Evolutionary conservation across 2,113 vertebrate species (phyloP).

Genomic region (Lophius piscatorius): DNA sequence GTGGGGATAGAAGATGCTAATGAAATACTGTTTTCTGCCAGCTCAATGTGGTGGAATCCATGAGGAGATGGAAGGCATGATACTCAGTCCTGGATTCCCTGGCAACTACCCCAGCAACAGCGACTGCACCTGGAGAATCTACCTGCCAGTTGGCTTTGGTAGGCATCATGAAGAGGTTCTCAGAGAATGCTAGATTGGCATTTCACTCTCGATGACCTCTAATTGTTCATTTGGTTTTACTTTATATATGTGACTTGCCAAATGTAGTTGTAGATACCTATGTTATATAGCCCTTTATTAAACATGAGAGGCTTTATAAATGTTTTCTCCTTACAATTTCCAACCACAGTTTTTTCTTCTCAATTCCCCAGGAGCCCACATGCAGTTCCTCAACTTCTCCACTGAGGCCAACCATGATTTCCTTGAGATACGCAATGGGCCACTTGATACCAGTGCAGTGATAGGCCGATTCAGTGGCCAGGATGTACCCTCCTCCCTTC

Average conservation of each 20-base stretch:
- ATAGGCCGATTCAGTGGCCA: slow-evolving; percentile 93
- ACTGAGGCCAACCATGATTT: slow-evolving; percentile 97
- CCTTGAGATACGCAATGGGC: slow-evolving; percentile 94
- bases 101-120: slow-evolving; percentile 98
- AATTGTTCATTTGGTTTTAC: slow-evolving; percentile 4
- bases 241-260: slow-evolving; percentile 6
- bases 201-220: slow-evolving; percentile 14
- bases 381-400: slow-evolving; percentile 98
- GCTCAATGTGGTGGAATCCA: slow-evolving; percentile 93
- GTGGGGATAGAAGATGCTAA: slow-evolving; percentile 17
- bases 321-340: slow-evolving; percentile 3
- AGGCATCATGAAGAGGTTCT: slow-evolving; percentile 61
- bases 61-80: slow-evolving; percentile 94
- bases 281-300: too few species aligned
- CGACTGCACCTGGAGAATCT: slow-evolving; percentile 96
- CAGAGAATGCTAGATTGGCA: not conserved
- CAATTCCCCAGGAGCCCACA: slow-evolving; percentile 86
- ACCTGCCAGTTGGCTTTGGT: slow-evolving; percentile 95
- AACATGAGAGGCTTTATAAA: too few species aligned
- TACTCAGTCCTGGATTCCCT: slow-evolving; percentile 97
- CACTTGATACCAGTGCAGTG: slow-evolving; percentile 90
- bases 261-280: not conserved
- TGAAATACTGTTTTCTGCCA: slow-evolving; percentile 52
- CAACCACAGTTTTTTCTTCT: not conserved
- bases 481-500: slow-evolving; percentile 86